Evolutionary conservation across 2,113 vertebrate genomes (phyloP).

Genomic region (Odocoileus virginianus): DNA sequence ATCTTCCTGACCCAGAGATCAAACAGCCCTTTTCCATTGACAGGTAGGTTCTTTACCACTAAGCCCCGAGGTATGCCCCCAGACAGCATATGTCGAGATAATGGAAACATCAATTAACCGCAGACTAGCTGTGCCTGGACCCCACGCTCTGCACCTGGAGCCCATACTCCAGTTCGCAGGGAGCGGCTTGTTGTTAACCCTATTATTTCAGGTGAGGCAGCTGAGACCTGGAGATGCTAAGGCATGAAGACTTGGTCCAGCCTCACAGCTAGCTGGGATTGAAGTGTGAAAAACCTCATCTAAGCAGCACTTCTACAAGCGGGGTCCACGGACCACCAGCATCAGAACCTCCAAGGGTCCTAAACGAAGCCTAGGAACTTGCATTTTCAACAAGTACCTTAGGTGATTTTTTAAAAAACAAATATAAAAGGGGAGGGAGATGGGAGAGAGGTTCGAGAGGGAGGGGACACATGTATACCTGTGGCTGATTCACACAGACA

Average conservation of each 20-base stretch:
- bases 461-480: neutral
- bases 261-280: neutral
- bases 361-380: neutral
- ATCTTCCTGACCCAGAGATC: neutral
- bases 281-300: neutral
- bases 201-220: neutral
- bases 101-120: fast-evolving
- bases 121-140: fast-evolving
- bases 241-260: neutral
- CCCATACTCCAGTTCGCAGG: fast-evolving
- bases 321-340: neutral
- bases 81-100: fast-evolving
- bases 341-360: neutral
- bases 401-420: neutral
- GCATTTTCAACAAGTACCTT: neutral
- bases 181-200: neutral
- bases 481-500: neutral
- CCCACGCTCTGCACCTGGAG: fast-evolving
- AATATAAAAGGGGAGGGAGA: neutral
- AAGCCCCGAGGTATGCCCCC: neutral
- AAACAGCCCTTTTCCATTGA: neutral
- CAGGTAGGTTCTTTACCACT: neutral
- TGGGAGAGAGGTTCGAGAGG: neutral
- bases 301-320: neutral
- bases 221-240: neutral